Evolutionary conservation across 2,113 vertebrate genomes (phyloP).

Genomic region (Barnardius zonarius): DNA sequence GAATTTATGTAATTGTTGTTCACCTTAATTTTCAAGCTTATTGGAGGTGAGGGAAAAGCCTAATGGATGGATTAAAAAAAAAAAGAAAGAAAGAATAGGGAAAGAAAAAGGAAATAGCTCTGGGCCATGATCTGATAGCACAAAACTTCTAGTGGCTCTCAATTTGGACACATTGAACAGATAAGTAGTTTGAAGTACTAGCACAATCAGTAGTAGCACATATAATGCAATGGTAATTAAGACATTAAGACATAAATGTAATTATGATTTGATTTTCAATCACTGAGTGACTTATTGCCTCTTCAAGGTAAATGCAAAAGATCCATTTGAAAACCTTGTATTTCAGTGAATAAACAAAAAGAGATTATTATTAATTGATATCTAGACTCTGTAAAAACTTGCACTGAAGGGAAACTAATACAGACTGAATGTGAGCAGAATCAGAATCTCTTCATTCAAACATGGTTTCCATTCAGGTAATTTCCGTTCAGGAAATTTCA

Average conservation of each 20-base stretch:
- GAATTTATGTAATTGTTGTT: not conserved
- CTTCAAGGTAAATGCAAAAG: not conserved
- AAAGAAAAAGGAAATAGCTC: not conserved
- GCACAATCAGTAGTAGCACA: not conserved
- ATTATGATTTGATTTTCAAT: not conserved
- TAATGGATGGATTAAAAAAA: not conserved
- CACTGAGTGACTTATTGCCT: not conserved
- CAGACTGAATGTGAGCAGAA: not conserved
- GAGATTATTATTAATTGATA: not conserved
- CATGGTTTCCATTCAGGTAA: no score
- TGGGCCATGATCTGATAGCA: not conserved
- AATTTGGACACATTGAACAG: not conserved
- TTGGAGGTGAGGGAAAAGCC: not conserved
- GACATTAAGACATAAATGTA: not conserved
- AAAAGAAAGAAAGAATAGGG: not conserved
- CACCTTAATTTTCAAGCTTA: not conserved
- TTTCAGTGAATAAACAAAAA: not conserved
- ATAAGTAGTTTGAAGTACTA: not conserved
- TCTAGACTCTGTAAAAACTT: not conserved
- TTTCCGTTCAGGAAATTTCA: not conserved
- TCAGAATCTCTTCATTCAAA: not conserved
- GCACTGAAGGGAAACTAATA: not conserved
- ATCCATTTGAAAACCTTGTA: not conserved
- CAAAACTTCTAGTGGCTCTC: not conserved
- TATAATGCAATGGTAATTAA: not conserved